These are phyloP conservation scores for Pogonophryne albipinna DNA, from an alignment of 2,797 vertebrate species.

Conservation along the genomic window DNA sequence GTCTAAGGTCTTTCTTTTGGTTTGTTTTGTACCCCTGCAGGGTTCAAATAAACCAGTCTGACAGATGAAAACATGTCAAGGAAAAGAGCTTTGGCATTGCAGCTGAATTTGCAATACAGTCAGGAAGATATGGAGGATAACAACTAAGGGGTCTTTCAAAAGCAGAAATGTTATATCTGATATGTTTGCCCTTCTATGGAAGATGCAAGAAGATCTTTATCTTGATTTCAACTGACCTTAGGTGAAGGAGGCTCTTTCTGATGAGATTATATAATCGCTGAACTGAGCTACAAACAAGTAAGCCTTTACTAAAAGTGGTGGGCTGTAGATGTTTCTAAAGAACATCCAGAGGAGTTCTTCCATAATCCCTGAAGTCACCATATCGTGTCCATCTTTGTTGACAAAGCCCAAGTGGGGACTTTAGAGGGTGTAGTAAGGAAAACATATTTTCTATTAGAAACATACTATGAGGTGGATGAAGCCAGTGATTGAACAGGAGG, in stretches of 20 bases:
- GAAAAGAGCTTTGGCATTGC: slow-evolving; percentile 22
- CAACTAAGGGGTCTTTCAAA: slow-evolving; percentile 12
- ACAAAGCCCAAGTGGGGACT: neutral
- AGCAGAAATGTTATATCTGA: slow-evolving; percentile 25
- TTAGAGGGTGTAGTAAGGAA: neutral
- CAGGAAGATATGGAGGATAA: slow-evolving; percentile 30
- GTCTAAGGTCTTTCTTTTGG: slow-evolving; percentile 32
- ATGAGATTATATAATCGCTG: slow-evolving; percentile 37
- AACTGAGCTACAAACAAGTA: slow-evolving; percentile 22
- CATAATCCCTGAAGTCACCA: slow-evolving; percentile 13
- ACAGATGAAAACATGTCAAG: slow-evolving; percentile 16
- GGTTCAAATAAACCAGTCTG: slow-evolving; percentile 19
- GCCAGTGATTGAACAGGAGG: neutral
- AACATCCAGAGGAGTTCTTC: slow-evolving; percentile 9
- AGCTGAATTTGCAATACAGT: slow-evolving; percentile 18
- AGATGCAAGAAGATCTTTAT: slow-evolving; percentile 35
- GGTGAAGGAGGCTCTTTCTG: slow-evolving; percentile 33
- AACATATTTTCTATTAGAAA: neutral
- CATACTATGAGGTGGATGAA: neutral
- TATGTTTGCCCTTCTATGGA: slow-evolving; percentile 39
- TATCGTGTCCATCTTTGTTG: neutral
- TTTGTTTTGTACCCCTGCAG: slow-evolving; percentile 18
- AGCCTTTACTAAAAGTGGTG: slow-evolving; percentile 25
- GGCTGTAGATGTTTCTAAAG: slow-evolving; percentile 1
- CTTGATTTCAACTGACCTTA: slow-evolving; percentile 46